Percentiles rank a stretch among this genome's conserved stretches.
Conservation (phyloP, 1,140 invertebrate species). For the Calycopis cecrops region DNA sequence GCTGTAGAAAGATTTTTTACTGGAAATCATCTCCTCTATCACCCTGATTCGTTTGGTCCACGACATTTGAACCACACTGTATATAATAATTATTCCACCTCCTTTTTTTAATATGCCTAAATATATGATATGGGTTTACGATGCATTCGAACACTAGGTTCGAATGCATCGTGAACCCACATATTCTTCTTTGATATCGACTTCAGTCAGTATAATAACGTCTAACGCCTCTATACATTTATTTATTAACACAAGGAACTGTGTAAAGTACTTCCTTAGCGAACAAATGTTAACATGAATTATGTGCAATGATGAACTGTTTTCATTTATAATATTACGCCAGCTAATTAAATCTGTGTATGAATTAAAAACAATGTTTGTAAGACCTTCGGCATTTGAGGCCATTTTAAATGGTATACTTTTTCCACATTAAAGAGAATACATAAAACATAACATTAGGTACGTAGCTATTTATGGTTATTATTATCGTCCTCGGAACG, state of each 20-base stretch:
- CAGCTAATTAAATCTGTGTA: conserved; percentile 3
- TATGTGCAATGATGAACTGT: conserved; percentile 7
- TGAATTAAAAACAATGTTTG: neutral
- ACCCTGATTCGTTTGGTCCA: too few relatives aligned
- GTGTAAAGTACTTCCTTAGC: conserved; percentile 1
- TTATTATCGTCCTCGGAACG: neutral
- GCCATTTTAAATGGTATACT: neutral
- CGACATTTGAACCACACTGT: too few relatives aligned
- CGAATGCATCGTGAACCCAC: too few relatives aligned
- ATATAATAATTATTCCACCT: too few relatives aligned
- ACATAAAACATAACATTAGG: neutral
- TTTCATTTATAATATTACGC: neutral
- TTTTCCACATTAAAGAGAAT: neutral
- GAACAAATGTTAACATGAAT: conserved; percentile 8
- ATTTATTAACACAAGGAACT: neutral
- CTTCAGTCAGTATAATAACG: too few relatives aligned
- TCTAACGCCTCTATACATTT: too few relatives aligned
- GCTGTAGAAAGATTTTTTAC: too few relatives aligned
- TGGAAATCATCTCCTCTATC: too few relatives aligned
- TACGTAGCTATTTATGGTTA: neutral
- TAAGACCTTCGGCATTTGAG: neutral
- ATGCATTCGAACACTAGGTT: too few relatives aligned
- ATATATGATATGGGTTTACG: too few relatives aligned
- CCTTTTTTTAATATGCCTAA: too few relatives aligned
- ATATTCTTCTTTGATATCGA: too few relatives aligned